Evolutionary conservation across 2,888 invertebrate species (phyloP).

Genomic region (Saturnia pavonia): DNA sequence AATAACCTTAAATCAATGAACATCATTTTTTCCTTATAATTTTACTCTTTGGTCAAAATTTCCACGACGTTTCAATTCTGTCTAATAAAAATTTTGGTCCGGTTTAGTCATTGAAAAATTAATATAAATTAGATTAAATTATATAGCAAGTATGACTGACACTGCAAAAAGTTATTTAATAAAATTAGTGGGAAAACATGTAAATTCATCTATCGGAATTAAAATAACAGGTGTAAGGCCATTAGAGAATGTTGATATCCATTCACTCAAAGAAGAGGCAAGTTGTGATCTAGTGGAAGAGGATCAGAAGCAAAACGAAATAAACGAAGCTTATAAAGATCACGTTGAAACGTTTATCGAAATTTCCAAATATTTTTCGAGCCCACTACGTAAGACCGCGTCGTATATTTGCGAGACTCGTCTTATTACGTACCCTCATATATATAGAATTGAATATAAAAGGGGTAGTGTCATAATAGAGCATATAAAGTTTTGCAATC

Average conservation of each 20-base stretch:
- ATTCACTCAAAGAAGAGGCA: conserved; percentile 46
- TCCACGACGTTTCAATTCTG: neutral
- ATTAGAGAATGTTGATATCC: conserved; percentile 26
- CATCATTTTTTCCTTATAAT: neutral
- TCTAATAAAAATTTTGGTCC: neutral
- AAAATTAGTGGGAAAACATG: neutral
- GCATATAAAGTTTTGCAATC: conserved; percentile 64
- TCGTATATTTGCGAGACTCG: conserved; percentile 66
- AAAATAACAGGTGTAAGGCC: neutral
- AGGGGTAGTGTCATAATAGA: conserved; percentile 59
- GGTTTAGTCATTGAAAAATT: neutral
- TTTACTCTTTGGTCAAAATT: neutral
- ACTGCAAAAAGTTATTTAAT: neutral
- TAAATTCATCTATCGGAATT: neutral
- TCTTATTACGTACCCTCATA: conserved; percentile 62
- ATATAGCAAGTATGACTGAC: neutral
- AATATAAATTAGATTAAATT: neutral
- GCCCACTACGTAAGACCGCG: conserved; percentile 65
- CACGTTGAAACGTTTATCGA: conserved; percentile 68
- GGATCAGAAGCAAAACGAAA: conserved; percentile 35
- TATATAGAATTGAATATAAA: conserved; percentile 59
- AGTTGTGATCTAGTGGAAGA: conserved; percentile 45
- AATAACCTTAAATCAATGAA: neutral
- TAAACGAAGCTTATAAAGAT: conserved; percentile 49
- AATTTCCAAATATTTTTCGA: conserved; percentile 72